Percentiles rank a stretch among this genome's conserved stretches.
These are phyloP conservation scores for Gasteruption jaculator DNA, from an alignment of 2,888 invertebrate species.

Conservation along the genomic window DNA sequence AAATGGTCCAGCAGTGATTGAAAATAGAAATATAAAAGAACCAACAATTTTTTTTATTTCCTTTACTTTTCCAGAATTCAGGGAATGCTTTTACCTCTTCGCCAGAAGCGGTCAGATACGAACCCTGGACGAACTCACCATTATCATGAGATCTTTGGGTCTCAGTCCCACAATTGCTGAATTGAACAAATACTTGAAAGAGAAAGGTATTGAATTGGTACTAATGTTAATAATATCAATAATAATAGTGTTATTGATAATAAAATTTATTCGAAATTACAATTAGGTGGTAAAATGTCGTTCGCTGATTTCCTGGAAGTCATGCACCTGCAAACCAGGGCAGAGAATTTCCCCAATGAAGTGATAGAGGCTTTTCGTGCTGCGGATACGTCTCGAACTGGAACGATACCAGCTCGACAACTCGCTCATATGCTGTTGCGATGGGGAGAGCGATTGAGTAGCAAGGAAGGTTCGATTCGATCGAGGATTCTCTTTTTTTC, in stretches of 20 bases:
- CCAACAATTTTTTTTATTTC: slow-evolving; percentile 1
- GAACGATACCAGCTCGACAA: slow-evolving; percentile 76
- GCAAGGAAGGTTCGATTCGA: slow-evolving; percentile 60
- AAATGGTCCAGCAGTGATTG: slow-evolving; percentile 9
- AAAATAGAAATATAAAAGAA: slow-evolving; percentile 7
- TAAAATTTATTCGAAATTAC: slow-evolving; percentile 10
- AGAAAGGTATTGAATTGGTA: slow-evolving; percentile 53
- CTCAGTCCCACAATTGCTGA: slow-evolving; percentile 92
- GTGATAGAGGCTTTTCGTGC: slow-evolving; percentile 88
- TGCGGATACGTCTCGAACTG: slow-evolving; percentile 70
- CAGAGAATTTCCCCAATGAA: slow-evolving; percentile 79
- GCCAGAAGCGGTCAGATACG: slow-evolving; percentile 86
- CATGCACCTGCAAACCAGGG: slow-evolving; percentile 85
- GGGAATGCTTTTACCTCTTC: slow-evolving; percentile 94
- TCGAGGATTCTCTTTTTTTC: background rate
- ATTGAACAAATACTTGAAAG: slow-evolving; percentile 75
- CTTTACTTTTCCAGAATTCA: slow-evolving; percentile 68
- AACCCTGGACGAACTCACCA: slow-evolving; percentile 83
- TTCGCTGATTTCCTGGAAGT: slow-evolving; percentile 95
- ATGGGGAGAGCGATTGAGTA: slow-evolving; percentile 84
- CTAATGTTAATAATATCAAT: slow-evolving; percentile 8
- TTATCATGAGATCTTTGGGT: slow-evolving; percentile 92
- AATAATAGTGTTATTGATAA: background rate
- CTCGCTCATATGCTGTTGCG: slow-evolving; percentile 80
- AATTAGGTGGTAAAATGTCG: slow-evolving; percentile 79